Evolutionary conservation across 2,888 invertebrate species (phyloP).

Genomic region (Antheraea assamensis): DNA sequence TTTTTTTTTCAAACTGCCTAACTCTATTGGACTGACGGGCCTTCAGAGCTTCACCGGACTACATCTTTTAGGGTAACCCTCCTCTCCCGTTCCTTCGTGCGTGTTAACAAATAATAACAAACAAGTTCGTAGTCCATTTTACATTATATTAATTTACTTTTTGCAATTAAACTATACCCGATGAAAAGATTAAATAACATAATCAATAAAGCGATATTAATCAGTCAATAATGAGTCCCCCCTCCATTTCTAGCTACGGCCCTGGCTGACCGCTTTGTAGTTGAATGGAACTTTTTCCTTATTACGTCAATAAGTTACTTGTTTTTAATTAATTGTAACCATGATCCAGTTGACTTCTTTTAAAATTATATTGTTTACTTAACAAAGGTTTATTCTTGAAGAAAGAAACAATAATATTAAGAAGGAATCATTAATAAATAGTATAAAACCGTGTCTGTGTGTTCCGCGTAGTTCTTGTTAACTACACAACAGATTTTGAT

Average conservation of each 20-base stretch:
- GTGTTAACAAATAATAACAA: too few species aligned
- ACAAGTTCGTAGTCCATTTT: too few species aligned
- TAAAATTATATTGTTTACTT: background rate
- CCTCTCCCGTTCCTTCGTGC: too few species aligned
- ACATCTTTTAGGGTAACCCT: too few species aligned
- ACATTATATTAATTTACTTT: too few species aligned
- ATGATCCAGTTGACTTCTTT: background rate
- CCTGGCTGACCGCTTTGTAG: constrained; percentile 29
- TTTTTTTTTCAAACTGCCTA: too few species aligned
- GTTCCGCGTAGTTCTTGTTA: too few species aligned
- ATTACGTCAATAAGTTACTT: constrained; percentile 31
- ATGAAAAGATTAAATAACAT: background rate
- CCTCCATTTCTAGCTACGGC: background rate
- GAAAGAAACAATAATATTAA: background rate
- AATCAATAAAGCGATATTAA: background rate
- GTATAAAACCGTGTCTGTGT: too few species aligned
- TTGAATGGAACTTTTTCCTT: constrained; percentile 37
- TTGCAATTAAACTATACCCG: background rate
- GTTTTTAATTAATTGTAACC: background rate
- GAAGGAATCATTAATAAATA: background rate
- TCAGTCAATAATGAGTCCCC: background rate
- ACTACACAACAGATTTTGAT: too few species aligned
- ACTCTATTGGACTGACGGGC: too few species aligned
- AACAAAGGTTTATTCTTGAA: background rate
- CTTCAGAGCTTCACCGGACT: too few species aligned